Evolutionary conservation across 2,113 vertebrate species (phyloP).

Genomic region (Alexandromys fortis): DNA sequence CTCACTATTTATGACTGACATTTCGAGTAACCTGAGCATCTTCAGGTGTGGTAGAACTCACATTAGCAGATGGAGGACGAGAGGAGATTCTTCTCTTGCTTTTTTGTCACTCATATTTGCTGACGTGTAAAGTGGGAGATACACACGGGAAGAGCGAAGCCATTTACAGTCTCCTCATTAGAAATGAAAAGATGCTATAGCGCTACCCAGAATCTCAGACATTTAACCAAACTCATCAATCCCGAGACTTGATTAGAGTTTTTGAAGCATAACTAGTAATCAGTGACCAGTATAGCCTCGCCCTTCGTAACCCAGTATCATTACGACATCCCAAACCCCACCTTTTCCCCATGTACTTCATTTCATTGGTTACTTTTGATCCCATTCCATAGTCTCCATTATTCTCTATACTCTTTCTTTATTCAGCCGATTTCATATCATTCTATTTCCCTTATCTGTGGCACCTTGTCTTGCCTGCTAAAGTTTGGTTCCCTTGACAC

Average conservation of each 20-base stretch:
- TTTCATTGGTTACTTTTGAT: neutral
- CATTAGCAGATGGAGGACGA: neutral
- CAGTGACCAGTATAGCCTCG: neutral
- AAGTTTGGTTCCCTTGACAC: too few species aligned
- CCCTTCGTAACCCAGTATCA: neutral
- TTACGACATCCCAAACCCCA: neutral
- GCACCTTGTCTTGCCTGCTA: neutral
- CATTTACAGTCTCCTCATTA: neutral
- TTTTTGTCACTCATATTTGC: neutral
- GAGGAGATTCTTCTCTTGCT: neutral
- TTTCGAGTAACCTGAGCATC: neutral
- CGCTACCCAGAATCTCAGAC: neutral
- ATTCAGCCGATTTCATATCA: neutral
- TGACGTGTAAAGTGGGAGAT: neutral
- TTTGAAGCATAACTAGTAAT: neutral
- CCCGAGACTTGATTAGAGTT: neutral
- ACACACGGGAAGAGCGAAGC: neutral
- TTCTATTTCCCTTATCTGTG: neutral
- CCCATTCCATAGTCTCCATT: neutral
- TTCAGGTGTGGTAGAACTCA: neutral
- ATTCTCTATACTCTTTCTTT: neutral
- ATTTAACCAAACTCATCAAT: neutral
- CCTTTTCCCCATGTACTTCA: neutral
- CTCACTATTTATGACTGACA: neutral
- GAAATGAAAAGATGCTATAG: neutral